Evolutionary conservation across 2,888 invertebrate species (phyloP).

Genomic region (Sphaerophoria taeniata): DNA sequence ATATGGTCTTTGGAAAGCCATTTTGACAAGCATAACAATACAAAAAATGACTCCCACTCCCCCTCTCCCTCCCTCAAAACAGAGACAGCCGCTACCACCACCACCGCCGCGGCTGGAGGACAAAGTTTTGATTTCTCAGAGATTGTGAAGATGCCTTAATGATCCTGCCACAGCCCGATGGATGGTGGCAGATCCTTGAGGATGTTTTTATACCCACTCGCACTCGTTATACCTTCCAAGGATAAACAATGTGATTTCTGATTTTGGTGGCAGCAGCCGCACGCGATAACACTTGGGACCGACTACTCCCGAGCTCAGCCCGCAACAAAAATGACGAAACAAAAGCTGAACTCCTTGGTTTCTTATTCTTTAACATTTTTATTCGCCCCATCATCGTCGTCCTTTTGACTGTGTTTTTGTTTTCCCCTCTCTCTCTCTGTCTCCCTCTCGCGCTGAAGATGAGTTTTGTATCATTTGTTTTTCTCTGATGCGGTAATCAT

Average conservation of each 20-base stretch:
- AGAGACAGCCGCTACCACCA: neutral
- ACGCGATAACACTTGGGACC: conserved; percentile 72
- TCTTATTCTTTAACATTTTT: neutral
- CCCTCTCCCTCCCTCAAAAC: neutral
- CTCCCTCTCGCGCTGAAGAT: neutral
- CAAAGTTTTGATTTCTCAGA: conserved; percentile 74
- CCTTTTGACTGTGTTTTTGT: conserved; percentile 2
- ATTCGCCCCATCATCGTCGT: neutral
- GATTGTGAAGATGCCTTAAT: conserved; percentile 73
- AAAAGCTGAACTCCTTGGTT: conserved; percentile 38
- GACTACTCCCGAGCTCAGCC: conserved; percentile 13
- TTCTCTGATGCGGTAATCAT: conserved; percentile 66
- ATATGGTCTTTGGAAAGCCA: conserved; percentile 59
- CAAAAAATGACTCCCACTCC: conserved; percentile 46
- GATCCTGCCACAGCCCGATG: conserved; percentile 30
- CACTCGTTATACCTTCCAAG: conserved; percentile 11
- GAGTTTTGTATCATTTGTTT: conserved; percentile 53
- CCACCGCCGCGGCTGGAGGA: conserved; percentile 40
- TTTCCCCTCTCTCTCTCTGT: no score
- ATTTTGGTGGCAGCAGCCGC: conserved; percentile 56
- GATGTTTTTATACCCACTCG: conserved; percentile 47
- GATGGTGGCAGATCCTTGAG: conserved; percentile 13
- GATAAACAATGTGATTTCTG: conserved; percentile 73
- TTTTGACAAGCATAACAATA: conserved; percentile 70
- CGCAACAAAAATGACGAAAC: conserved; percentile 61